Evolutionary conservation across 2,113 vertebrate genomes (phyloP).

Genomic region (Nanorana parkeri): DNA sequence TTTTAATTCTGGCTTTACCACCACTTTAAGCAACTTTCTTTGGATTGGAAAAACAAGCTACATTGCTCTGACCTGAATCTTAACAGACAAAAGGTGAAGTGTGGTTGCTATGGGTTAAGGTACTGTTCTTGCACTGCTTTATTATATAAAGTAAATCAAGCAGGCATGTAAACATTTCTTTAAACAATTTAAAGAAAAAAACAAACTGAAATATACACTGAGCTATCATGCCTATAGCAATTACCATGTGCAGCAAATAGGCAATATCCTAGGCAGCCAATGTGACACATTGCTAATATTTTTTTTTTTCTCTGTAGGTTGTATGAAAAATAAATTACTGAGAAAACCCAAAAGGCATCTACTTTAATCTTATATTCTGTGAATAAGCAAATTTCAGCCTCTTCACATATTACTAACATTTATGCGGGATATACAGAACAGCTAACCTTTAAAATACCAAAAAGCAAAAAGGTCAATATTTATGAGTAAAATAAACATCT

Average conservation of each 20-base stretch:
- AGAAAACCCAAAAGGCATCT: neutral
- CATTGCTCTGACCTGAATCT: no score
- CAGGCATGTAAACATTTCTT: no score
- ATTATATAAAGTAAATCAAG: no score
- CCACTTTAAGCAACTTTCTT: no score
- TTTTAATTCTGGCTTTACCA: no score
- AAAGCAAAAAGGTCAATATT: constrained; percentile 35
- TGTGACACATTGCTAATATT: constrained; percentile 24
- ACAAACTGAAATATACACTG: no score
- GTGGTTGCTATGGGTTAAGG: no score
- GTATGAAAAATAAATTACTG: neutral
- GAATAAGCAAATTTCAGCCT: neutral
- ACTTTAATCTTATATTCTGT: neutral
- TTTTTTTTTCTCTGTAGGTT: neutral
- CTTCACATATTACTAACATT: neutral
- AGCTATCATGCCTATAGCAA: neutral
- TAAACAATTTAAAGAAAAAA: no score
- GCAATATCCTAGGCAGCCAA: constrained; percentile 1
- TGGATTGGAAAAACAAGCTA: no score
- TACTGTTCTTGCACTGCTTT: no score
- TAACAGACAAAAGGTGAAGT: no score
- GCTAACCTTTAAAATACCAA: neutral
- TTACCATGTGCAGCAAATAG: neutral
- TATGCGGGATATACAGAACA: neutral
- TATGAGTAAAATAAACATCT: neutral